phyloP scores from a whole-genome alignment of 1,140 invertebrate species.

The Aphis gossypii region DNA sequence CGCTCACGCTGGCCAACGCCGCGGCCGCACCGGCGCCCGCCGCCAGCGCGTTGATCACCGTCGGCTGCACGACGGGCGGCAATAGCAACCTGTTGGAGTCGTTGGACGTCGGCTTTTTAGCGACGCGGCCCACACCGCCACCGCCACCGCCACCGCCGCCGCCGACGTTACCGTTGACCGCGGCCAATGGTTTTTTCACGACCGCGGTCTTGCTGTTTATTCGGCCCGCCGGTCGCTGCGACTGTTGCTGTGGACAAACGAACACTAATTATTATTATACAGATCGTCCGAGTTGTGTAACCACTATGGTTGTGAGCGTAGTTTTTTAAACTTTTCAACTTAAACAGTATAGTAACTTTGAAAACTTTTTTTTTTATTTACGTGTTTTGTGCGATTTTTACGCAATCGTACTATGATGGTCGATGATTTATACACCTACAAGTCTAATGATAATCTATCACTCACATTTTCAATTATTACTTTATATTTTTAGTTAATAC shows the following conservation, averaged over 20 bases:
- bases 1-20: background rate
- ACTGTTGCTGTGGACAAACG: background rate
- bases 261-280: background rate
- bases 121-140: background rate
- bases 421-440: too few species aligned
- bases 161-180: background rate
- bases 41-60: background rate
- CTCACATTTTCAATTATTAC: too few species aligned
- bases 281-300: background rate
- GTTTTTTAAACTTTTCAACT: background rate
- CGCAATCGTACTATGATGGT: too few species aligned
- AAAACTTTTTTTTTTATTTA: too few species aligned
- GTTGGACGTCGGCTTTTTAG: background rate
- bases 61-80: slow-evolving; percentile 43
- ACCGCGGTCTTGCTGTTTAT: background rate
- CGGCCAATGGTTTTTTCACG: slow-evolving; percentile 11
- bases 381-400: too few species aligned
- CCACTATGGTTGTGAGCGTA: background rate
- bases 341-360: too few species aligned
- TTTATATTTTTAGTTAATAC: too few species aligned
- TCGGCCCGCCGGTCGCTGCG: background rate
- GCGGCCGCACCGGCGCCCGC: background rate
- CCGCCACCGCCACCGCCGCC: background rate
- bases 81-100: slow-evolving; percentile 11
- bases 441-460: too few species aligned